Base-by-base conservation (phyloP, 2,113 vertebrate genomes). In the Cichladusa arquata region DNA sequence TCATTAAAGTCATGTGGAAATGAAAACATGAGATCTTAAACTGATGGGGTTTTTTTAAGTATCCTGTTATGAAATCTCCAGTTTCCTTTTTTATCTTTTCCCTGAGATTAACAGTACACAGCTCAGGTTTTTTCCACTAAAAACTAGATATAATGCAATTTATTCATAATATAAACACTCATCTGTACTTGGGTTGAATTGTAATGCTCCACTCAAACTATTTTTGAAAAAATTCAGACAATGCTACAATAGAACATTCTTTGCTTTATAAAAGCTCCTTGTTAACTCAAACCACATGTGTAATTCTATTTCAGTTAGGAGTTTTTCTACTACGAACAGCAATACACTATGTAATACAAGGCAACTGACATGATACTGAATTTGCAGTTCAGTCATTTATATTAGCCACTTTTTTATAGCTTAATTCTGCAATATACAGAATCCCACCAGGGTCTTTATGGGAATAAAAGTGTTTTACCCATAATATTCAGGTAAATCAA, bases 31-130 rank as follows among this genome's bases (percentile, higher is more conserved):
- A 65, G 7, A 60, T n/a, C 44, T 71, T 74, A 81, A 54, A 76
- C 2, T 2, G 25, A 11, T 24, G 14, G 18, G 4, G 0, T 0
- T 20, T 62, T 64, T 82, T 29, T n/a, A 5, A 42, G 5, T 38
- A 73, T 19, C 13, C 26, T 18, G 7, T 45, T 76, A 74, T 0
- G 1, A 79, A 88, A 58, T 5, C 9, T 47, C 14, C 10, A 26
- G 16, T 78, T 64, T 67, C 7, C 14, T 67, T 79, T 79, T n/a
- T 50, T 62, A 44, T 38, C 84, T 71, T 74, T 31, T 8, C 26
- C 14, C 48, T 1, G 0, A 53, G 10, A 74, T 51, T 91, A 81
- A 81, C 26, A 80, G 24, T 76, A 36, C 31, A 61, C 36, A 81
- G 42, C 23, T 77, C 19, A 2, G 6, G n/a, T 81, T 44, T 36